Percentiles rank a stretch among this genome's conserved stretches.
Evolutionary conservation across 2,113 vertebrate species (phyloP).

Genomic region (Phrynocephalus versicolor): DNA sequence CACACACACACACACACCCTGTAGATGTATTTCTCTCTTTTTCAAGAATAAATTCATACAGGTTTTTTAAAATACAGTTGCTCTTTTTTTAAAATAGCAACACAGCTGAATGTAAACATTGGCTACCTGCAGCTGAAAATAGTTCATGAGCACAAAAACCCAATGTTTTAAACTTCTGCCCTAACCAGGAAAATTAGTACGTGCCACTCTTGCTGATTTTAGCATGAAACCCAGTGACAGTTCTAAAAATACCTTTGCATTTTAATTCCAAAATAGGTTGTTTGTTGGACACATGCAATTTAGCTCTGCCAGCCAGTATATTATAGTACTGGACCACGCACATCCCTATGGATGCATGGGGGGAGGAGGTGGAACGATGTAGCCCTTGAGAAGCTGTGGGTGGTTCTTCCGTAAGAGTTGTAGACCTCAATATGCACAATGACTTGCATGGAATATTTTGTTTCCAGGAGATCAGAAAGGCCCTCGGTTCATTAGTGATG

Average conservation of each 20-base stretch:
- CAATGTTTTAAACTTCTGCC: conserved; percentile 61
- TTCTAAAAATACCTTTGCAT: conserved; percentile 51
- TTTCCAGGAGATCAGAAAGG: conserved; percentile 21
- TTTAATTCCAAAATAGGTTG: conserved; percentile 70
- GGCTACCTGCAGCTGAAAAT: conserved; percentile 59
- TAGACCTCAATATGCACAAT: conserved; percentile 20
- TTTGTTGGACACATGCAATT: conserved; percentile 68
- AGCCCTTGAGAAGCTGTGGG: conserved; percentile 47
- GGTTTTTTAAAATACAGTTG: conserved; percentile 31
- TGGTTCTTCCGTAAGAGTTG: conserved; percentile 49
- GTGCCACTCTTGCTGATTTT: conserved; percentile 57
- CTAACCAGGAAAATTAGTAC: conserved; percentile 63
- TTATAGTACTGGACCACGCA: conserved; percentile 59
- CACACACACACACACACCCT: no score
- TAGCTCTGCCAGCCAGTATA: conserved; percentile 62
- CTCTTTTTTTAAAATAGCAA: conserved; percentile 56
- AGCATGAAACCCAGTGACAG: conserved; percentile 57
- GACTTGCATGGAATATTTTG: conserved; percentile 24
- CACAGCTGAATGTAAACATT: conserved; percentile 59
- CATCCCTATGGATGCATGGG: conserved; percentile 50
- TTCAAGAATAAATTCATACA: conserved; percentile 59
- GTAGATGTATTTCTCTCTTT: conserved; percentile 52
- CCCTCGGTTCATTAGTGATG: neutral
- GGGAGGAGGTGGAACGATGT: conserved; percentile 16
- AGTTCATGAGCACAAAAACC: conserved; percentile 59